Conservation (phyloP, 2,797 vertebrate genomes). For the Fundulus diaphanus region DNA sequence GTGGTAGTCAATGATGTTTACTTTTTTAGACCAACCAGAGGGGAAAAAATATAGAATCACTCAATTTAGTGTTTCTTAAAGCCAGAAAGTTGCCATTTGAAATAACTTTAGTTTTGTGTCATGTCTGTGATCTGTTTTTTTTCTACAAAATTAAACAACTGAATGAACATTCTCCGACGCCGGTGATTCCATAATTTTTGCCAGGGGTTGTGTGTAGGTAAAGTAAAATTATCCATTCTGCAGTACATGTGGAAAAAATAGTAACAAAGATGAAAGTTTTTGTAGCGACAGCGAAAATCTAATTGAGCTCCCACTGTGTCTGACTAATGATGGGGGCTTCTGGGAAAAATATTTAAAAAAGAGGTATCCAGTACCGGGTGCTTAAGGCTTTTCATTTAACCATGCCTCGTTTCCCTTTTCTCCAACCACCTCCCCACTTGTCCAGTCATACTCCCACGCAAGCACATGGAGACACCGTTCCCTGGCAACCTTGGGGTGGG, state of each 20-base stretch:
- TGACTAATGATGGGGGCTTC: constrained; percentile 20
- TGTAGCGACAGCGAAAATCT: constrained; percentile 15
- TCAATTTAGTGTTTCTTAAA: background rate
- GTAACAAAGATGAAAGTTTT: constrained; percentile 25
- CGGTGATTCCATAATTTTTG: too few species aligned
- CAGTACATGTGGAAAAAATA: background rate
- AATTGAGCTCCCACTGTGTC: constrained; percentile 40
- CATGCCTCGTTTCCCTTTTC: constrained; percentile 21
- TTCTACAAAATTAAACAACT: too few species aligned
- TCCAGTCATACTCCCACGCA: constrained; percentile 36
- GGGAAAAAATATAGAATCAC: too few species aligned
- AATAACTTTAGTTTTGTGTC: too few species aligned
- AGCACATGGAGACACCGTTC: constrained; percentile 48
- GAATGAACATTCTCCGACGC: too few species aligned
- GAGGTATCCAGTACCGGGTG: constrained; percentile 3
- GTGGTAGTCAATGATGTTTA: too few species aligned
- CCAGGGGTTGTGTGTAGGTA: background rate
- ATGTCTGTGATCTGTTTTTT: too few species aligned
- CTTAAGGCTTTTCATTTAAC: constrained; percentile 35
- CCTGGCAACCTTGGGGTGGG: constrained; percentile 46
- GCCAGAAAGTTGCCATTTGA: too few species aligned
- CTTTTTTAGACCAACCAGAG: too few species aligned
- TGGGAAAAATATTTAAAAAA: constrained; percentile 32
- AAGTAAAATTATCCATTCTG: constrained; percentile 5
- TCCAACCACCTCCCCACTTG: constrained; percentile 41